Evolutionary conservation across 2,113 vertebrate genomes (phyloP).

Genomic region (Onychostruthus taczanowskii): DNA sequence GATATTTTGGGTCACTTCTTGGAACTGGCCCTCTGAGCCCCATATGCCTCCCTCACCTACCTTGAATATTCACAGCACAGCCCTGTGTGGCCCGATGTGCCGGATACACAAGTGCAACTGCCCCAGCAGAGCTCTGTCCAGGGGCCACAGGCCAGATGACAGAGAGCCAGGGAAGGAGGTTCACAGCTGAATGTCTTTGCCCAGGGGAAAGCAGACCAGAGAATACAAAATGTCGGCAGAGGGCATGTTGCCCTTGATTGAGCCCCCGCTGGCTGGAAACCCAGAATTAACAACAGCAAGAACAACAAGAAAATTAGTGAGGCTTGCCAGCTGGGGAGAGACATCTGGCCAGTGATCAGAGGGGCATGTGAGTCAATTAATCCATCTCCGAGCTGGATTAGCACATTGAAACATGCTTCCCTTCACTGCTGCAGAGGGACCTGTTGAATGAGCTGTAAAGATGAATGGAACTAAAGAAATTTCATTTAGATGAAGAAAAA

Average conservation of each 20-base stretch:
- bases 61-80: neutral
- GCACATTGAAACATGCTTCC: constrained; percentile 59
- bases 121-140: constrained; percentile 13
- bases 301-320: constrained; percentile 58
- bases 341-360: constrained; percentile 74
- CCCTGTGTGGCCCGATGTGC: neutral
- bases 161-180: constrained; percentile 14
- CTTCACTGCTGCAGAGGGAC: constrained; percentile 46
- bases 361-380: constrained; percentile 42
- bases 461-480: constrained; percentile 70
- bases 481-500: constrained; percentile 65
- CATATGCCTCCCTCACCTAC: neutral
- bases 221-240: constrained; percentile 55
- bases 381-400: constrained; percentile 52
- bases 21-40: neutral
- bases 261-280: constrained; percentile 66
- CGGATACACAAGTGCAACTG: neutral
- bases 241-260: constrained; percentile 62
- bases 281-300: constrained; percentile 50
- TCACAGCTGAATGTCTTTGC: constrained; percentile 43
- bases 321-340: constrained; percentile 68
- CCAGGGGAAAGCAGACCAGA: constrained; percentile 36
- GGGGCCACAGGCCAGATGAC: constrained; percentile 41
- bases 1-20: neutral
- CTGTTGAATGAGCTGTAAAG: constrained; percentile 51